Conservation (phyloP, 1,140 invertebrate species). For the Tetramorium simillimum region DNA sequence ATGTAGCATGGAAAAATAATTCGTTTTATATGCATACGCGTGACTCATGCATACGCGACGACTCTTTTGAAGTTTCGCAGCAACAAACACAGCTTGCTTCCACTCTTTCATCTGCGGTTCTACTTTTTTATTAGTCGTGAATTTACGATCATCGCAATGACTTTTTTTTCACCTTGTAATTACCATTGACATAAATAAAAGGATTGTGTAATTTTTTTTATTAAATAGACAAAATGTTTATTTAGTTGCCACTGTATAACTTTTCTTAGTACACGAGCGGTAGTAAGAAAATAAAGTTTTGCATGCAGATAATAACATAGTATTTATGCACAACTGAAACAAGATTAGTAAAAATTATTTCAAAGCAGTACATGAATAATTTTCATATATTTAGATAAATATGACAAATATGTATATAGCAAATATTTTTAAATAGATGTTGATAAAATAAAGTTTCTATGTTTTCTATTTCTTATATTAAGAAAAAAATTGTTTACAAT, state of each 20-base stretch:
- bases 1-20: conserved; percentile 31
- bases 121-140: conserved; percentile 10
- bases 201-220: neutral
- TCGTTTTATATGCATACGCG: neutral
- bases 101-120: neutral
- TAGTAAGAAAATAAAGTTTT: neutral
- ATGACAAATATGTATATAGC: neutral
- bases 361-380: neutral
- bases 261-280: neutral
- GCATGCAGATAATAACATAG: neutral
- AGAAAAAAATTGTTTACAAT: neutral
- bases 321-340: neutral
- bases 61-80: conserved; percentile 4
- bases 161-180: neutral
- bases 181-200: neutral
- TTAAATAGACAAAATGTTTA: neutral
- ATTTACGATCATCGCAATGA: neutral
- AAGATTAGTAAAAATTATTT: neutral
- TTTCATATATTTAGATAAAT: neutral
- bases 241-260: neutral
- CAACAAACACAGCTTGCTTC: neutral
- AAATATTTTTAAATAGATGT: neutral
- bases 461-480: neutral
- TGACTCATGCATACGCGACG: neutral
- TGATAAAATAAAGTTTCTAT: neutral